These are phyloP conservation scores for Orchesella flavescens DNA, from an alignment of 2,888 invertebrate species.

Conservation along the genomic window DNA sequence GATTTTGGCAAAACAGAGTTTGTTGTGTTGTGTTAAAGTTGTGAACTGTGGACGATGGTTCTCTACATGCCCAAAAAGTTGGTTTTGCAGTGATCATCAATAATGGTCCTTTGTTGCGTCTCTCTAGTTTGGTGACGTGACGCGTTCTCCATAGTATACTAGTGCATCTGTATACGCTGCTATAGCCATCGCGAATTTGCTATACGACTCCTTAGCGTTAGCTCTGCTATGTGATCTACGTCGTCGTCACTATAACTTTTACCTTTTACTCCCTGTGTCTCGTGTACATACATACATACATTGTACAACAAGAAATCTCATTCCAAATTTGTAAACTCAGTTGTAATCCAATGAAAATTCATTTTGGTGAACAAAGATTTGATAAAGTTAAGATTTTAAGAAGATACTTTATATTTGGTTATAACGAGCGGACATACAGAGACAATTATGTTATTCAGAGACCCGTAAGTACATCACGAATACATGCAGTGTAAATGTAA, in stretches of 20 bases:
- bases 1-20: too few species aligned
- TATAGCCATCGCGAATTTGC: neutral
- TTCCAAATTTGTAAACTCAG: conserved; percentile 45
- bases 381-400: conserved; percentile 22
- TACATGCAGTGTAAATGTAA: too few species aligned
- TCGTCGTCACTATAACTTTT: conserved; percentile 25
- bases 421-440: neutral
- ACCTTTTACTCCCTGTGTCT: conserved; percentile 25
- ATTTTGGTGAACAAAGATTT: conserved; percentile 39
- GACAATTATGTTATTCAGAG: neutral
- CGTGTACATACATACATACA: neutral
- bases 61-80: neutral
- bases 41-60: too few species aligned
- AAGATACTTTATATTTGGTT: neutral
- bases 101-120: conserved; percentile 28
- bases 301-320: conserved; percentile 6
- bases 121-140: neutral
- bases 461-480: too few species aligned
- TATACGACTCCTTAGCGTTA: too few species aligned
- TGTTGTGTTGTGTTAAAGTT: too few species aligned
- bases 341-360: neutral
- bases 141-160: neutral
- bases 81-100: conserved; percentile 40
- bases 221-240: neutral
- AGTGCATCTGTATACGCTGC: neutral